Conservation (phyloP, 2,797 vertebrate species). For the Pseudochirops corinnae region DNA sequence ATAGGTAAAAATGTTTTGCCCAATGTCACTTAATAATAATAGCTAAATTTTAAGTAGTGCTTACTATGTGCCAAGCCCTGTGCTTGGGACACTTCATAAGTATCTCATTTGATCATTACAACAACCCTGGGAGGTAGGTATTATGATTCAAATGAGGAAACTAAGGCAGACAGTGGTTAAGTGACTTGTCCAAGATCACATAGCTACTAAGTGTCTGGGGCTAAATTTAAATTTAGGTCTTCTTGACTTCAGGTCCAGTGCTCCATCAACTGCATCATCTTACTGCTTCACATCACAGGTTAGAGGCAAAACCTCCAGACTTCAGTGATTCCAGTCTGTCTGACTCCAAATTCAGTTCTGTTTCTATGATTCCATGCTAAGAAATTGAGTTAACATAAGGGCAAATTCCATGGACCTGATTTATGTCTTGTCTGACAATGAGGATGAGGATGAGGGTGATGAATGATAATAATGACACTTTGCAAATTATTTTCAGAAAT, state of each 20-base stretch:
- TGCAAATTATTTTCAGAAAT: neutral
- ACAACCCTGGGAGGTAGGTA: neutral
- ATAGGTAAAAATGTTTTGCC: neutral
- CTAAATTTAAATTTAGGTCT: neutral
- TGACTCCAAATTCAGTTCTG: neutral
- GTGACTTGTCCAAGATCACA: neutral
- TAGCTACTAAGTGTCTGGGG: neutral
- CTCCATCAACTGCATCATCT: neutral
- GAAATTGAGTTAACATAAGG: neutral
- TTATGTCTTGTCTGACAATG: neutral
- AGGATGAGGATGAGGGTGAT: neutral
- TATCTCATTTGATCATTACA: neutral
- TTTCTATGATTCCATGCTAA: neutral
- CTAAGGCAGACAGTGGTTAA: neutral
- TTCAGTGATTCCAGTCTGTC: neutral
- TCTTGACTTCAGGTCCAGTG: neutral
- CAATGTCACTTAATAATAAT: neutral
- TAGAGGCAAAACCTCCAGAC: neutral
- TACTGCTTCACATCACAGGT: neutral
- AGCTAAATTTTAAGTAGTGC: neutral
- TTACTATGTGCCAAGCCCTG: neutral
- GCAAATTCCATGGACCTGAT: neutral
- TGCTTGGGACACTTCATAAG: neutral
- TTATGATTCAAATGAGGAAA: neutral
- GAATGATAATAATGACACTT: neutral